Evolutionary conservation across 2,797 vertebrate species (phyloP), one percentile per base, ranked within the genome.

Genomic region (Eleutherodactylus coqui): DNA sequence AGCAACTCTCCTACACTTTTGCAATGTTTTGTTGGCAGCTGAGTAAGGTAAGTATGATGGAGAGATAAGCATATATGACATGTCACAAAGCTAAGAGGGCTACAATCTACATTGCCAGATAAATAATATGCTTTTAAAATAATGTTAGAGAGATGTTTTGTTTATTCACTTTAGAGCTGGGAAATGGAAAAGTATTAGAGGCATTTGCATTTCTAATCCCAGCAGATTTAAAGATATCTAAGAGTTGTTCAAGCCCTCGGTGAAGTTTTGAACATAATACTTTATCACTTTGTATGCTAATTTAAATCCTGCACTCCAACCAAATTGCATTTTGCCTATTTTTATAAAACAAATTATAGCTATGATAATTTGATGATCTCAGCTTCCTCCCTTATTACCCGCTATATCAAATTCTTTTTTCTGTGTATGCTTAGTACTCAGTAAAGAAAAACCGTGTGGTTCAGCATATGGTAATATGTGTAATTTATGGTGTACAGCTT

Each of bases 301-400:
- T 77, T 21, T 77, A 38, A 78, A 67, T 41, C 13, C 32, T 29
- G 34, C 83, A 78, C 8, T 67, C 41, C 58, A 75, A 82, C 43
- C 34, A 69, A 84, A 51, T 78, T 53, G 11, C 21, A 78, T 78
- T 84, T n/a, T 67, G 21, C 29, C 24, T 45, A 13, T 29, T 69
- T 78, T 77, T 78, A 38, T 41, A 51, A 77, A 78, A 78, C 24
- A 78, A 67, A 78, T 84, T 78, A 49, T 51, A 60, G 47, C 60
- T 29, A 29, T 53, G 75, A 36, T 78, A 69, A 67, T 77, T 51
- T 84, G 60, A 82, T 82, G 64, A 70, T 72, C 62, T 53, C 64
- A 55, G 34, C 34, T 49, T 69, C 60, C 43, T 49, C 43, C 5
- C 24, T 53, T 55, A 53, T 84, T 84, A 84, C 5, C 75, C 19